Evolutionary conservation across 2,888 invertebrate species (phyloP).

Genomic region (Hetaerina titia): DNA sequence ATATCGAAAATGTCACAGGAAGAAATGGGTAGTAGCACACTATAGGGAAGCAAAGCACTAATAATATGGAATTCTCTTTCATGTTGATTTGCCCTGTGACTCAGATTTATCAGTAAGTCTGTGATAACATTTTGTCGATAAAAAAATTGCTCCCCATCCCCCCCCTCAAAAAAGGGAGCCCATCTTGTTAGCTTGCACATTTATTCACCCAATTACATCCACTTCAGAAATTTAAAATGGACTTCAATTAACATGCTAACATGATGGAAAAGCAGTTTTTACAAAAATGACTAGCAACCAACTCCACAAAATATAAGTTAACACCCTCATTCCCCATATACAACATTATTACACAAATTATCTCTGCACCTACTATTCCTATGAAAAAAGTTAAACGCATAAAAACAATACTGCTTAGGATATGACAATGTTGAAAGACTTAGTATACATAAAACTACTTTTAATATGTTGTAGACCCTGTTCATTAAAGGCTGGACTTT

Average conservation of each 20-base stretch:
- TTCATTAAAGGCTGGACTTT: constrained; percentile 72
- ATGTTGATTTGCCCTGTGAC: constrained; percentile 63
- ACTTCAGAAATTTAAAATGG: constrained; percentile 57
- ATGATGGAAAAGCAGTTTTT: constrained; percentile 49
- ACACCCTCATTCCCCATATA: constrained; percentile 67
- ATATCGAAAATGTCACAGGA: constrained; percentile 48
- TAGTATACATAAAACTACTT: constrained; percentile 71
- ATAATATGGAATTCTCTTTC: constrained; percentile 70
- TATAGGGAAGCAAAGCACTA: constrained; percentile 70
- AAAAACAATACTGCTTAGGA: constrained; percentile 71
- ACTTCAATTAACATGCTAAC: constrained; percentile 55
- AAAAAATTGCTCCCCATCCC: constrained; percentile 71
- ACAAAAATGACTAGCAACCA: constrained; percentile 64
- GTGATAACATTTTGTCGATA: constrained; percentile 69
- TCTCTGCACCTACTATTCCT: constrained; percentile 69
- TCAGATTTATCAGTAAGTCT: constrained; percentile 68
- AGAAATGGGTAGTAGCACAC: constrained; percentile 70
- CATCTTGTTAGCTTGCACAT: constrained; percentile 52
- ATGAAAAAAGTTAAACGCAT: constrained; percentile 70
- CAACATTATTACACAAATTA: constrained; percentile 68
- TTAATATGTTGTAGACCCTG: constrained; percentile 71
- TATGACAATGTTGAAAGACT: constrained; percentile 70
- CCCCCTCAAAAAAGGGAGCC: constrained; percentile 71
- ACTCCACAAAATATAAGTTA: constrained; percentile 68
- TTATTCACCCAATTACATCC: constrained; percentile 53